phyloP scores from a whole-genome alignment of 2,113 vertebrate species.

The Syrmaticus mikado region DNA sequence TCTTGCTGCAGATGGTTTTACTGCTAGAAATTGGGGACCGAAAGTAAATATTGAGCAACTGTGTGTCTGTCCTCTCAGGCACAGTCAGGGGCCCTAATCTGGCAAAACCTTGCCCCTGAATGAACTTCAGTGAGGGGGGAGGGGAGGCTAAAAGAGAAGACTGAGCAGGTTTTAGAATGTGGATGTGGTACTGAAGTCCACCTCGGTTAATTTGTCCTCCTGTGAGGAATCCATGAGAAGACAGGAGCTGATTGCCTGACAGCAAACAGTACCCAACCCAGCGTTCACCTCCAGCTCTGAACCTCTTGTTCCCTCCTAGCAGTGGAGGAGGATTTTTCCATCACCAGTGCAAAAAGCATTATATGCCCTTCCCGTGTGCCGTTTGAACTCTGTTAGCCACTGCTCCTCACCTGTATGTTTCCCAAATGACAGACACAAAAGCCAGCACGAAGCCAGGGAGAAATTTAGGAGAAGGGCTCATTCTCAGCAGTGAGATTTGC shows the following conservation, averaged over 20 bases:
- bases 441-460: not conserved
- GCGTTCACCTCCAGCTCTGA: not conserved
- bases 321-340: not conserved
- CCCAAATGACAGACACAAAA: not conserved
- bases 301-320: not conserved
- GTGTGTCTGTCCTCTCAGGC: not conserved
- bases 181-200: not conserved
- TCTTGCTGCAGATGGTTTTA: not conserved
- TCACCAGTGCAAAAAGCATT: not conserved
- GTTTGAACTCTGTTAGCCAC: not conserved
- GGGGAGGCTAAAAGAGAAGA: not conserved
- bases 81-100: not conserved
- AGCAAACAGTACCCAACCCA: rapidly evolving
- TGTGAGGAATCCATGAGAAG: not conserved
- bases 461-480: not conserved
- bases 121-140: not conserved
- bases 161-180: not conserved
- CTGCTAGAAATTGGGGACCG: not conserved
- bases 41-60: not conserved
- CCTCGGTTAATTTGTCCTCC: not conserved
- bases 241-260: not conserved
- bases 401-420: not conserved
- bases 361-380: not conserved
- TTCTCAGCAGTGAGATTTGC: not conserved
- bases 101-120: not conserved